Percentiles rank a stretch among this genome's conserved stretches.
These are phyloP conservation scores for Aeoliscus strigatus DNA, from an alignment of 2,797 vertebrate genomes.

Conservation along the genomic window DNA sequence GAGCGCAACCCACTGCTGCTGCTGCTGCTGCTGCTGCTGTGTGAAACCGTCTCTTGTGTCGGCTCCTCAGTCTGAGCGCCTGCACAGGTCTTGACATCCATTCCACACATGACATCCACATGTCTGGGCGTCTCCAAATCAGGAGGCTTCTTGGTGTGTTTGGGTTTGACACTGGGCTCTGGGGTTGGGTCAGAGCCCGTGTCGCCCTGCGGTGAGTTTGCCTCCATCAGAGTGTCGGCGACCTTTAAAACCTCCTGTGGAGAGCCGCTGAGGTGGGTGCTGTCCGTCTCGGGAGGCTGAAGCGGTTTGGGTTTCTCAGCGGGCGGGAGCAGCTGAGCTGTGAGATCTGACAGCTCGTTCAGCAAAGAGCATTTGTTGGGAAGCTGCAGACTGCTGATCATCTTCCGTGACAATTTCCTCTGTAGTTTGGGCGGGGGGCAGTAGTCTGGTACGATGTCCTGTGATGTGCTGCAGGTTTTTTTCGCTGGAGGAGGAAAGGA, in stretches of 20 bases:
- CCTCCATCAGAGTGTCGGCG: conserved; percentile 5
- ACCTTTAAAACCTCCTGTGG: conserved; percentile 19
- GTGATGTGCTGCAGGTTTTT: conserved; percentile 74
- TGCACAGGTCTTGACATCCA: no score
- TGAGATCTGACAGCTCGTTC: conserved; percentile 63
- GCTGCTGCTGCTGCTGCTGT: no score
- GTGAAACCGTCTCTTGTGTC: background rate
- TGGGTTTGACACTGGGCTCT: conserved; percentile 47
- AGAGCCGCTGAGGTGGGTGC: conserved; percentile 3
- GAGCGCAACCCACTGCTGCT: conserved; percentile 15
- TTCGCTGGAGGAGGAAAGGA: conserved; percentile 77
- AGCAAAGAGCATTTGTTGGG: conserved; percentile 66
- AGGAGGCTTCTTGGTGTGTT: conserved; percentile 57
- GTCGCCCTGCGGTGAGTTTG: conserved; percentile 15
- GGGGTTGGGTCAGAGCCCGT: conserved; percentile 10
- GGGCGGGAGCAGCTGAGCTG: conserved; percentile 64
- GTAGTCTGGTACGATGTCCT: conserved; percentile 69
- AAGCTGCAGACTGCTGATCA: conserved; percentile 46
- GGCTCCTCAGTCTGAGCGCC: no score
- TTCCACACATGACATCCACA: no score
- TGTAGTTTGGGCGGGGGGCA: conserved; percentile 76
- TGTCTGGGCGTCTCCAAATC: conserved; percentile 36
- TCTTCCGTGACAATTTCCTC: conserved; percentile 78
- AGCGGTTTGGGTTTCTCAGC: conserved; percentile 60
- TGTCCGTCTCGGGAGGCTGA: conserved; percentile 32